These are phyloP conservation scores for Saxidomus purpurata DNA, from an alignment of 1,140 invertebrate genomes.

Conservation along the genomic window DNA sequence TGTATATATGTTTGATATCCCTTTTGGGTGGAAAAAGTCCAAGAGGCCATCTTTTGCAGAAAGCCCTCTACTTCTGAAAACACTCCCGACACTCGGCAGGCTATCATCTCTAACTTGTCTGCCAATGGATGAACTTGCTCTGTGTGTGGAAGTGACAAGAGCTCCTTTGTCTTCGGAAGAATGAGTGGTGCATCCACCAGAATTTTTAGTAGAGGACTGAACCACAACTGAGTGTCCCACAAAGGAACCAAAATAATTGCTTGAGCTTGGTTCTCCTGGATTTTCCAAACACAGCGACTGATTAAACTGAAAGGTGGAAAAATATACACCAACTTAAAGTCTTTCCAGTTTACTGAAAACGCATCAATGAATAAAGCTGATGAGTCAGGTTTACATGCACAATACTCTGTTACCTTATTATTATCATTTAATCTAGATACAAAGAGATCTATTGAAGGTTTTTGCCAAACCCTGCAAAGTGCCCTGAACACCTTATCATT, in stretches of 20 bases:
- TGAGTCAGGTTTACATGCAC: slow-evolving; percentile 26
- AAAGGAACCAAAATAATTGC: not conserved
- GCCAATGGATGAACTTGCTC: slow-evolving; percentile 38
- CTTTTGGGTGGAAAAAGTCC: slow-evolving; percentile 58
- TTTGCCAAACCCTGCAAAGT: slow-evolving; percentile 10
- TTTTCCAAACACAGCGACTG: not conserved
- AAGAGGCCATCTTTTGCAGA: slow-evolving; percentile 42
- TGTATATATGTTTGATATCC: slow-evolving; percentile 62
- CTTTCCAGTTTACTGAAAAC: slow-evolving; percentile 16
- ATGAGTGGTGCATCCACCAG: not conserved
- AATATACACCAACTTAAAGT: slow-evolving; percentile 5
- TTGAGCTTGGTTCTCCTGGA: not conserved
- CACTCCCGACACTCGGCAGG: slow-evolving; percentile 59
- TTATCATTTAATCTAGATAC: slow-evolving; percentile 24
- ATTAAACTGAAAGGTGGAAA: slow-evolving; percentile 28
- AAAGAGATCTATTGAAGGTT: slow-evolving; percentile 1
- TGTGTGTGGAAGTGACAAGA: not conserved
- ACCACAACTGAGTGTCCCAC: not conserved
- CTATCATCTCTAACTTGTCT: slow-evolving; percentile 55
- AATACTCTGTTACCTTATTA: slow-evolving; percentile 9
- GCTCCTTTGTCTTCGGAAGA: not conserved
- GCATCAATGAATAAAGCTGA: slow-evolving; percentile 2
- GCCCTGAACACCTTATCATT: not conserved
- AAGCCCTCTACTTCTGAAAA: slow-evolving; percentile 35
- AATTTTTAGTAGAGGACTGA: not conserved